Evolutionary conservation across 2,888 invertebrate genomes (phyloP).

Genomic region (Eupithecia exiguata): DNA sequence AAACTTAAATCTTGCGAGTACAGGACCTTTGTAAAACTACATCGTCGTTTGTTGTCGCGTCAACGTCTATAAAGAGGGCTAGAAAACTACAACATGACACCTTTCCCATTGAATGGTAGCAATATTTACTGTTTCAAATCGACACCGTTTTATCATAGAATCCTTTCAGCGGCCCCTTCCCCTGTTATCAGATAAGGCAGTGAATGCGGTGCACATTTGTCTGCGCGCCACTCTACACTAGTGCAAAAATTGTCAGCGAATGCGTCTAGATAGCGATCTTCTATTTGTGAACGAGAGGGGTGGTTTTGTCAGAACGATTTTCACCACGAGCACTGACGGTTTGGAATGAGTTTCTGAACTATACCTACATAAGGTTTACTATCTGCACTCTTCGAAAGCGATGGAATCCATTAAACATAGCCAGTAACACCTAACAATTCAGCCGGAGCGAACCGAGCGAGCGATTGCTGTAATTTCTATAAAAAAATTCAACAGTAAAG

Average conservation of each 20-base stretch:
- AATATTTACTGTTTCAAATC: constrained; percentile 76
- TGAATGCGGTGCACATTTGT: constrained; percentile 81
- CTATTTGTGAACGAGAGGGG: constrained; percentile 67
- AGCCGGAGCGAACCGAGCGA: constrained; percentile 65
- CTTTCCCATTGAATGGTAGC: constrained; percentile 75
- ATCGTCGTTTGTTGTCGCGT: constrained; percentile 10
- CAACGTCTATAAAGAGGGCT: constrained; percentile 47
- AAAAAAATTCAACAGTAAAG: constrained; percentile 80
- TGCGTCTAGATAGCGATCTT: constrained; percentile 79
- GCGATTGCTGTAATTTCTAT: constrained; percentile 82
- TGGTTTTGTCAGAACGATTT: constrained; percentile 35
- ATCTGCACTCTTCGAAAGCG: constrained; percentile 33
- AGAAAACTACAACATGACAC: constrained; percentile 65
- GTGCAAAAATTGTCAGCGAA: constrained; percentile 82
- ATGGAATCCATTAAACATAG: constrained; percentile 57
- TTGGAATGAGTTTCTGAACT: constrained; percentile 28
- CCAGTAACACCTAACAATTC: constrained; percentile 77
- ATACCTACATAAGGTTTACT: constrained; percentile 21
- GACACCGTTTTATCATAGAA: constrained; percentile 75
- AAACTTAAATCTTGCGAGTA: constrained; percentile 42
- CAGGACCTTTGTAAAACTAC: constrained; percentile 29
- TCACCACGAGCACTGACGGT: constrained; percentile 33
- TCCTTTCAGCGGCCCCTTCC: constrained; percentile 78
- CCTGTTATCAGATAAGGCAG: constrained; percentile 77
- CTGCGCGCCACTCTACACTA: constrained; percentile 74